These are phyloP conservation scores for Synanthedon myopaeformis DNA, from an alignment of 2,888 invertebrate species.

Conservation along the genomic window DNA sequence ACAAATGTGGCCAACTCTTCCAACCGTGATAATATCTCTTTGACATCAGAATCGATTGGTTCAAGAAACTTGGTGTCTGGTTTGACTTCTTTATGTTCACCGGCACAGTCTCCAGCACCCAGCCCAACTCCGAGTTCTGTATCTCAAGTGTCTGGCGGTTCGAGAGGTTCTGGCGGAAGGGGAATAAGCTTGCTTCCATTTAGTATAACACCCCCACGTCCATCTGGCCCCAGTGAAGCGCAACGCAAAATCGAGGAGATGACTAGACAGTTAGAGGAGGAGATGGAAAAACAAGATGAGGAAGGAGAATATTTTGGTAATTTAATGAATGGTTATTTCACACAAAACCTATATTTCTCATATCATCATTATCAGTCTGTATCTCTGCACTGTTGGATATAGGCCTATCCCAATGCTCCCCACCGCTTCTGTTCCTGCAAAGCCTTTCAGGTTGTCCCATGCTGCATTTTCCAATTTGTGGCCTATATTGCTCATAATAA, in stretches of 20 bases:
- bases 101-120: slow-evolving; percentile 70
- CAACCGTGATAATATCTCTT: slow-evolving; percentile 52
- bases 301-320: slow-evolving; percentile 96
- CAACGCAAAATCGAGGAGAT: slow-evolving; percentile 94
- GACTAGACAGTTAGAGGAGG: slow-evolving; percentile 91
- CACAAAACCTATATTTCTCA: too few species aligned
- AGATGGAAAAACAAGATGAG: slow-evolving; percentile 95
- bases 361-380: too few species aligned
- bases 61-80: slow-evolving; percentile 54
- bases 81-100: slow-evolving; percentile 61
- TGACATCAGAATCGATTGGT: slow-evolving; percentile 44
- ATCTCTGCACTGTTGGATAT: neutral
- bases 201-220: slow-evolving; percentile 88
- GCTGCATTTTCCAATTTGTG: too few species aligned
- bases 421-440: too few species aligned
- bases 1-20: slow-evolving; percentile 55
- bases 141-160: slow-evolving; percentile 73
- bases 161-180: slow-evolving; percentile 65
- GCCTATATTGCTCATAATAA: too few species aligned
- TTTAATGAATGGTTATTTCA: neutral
- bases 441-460: too few species aligned
- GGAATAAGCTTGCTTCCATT: slow-evolving; percentile 83
- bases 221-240: slow-evolving; percentile 91
- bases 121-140: slow-evolving; percentile 75
- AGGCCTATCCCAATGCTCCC: neutral